These are phyloP conservation scores for Leptopilina syphax DNA, from an alignment of 2,888 invertebrate genomes.

Conservation along the genomic window DNA sequence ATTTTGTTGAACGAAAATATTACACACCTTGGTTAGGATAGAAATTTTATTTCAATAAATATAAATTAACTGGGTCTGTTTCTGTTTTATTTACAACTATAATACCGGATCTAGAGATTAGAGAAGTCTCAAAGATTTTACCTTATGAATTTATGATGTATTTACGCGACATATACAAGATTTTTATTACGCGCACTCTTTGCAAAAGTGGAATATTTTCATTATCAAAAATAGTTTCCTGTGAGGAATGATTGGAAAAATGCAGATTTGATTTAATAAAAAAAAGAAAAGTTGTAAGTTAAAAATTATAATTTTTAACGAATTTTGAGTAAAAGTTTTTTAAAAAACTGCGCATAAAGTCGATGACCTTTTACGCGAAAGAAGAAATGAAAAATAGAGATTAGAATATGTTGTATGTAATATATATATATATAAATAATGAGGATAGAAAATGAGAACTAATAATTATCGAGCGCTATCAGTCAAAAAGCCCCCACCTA, in stretches of 20 bases:
- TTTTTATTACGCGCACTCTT: not conserved
- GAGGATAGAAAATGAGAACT: constrained; percentile 2
- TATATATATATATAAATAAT: not conserved
- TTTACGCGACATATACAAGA: not conserved
- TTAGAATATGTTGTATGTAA: not conserved
- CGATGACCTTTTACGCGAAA: not conserved
- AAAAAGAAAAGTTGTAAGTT: too few relatives aligned
- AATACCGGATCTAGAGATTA: constrained; percentile 33
- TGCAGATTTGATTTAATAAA: too few relatives aligned
- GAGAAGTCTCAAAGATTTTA: constrained; percentile 13
- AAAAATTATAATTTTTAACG: too few relatives aligned
- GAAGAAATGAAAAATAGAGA: not conserved
- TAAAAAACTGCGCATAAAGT: too few relatives aligned
- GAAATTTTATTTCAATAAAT: too few relatives aligned
- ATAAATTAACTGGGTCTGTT: not conserved
- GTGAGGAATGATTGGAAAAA: too few relatives aligned
- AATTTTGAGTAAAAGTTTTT: too few relatives aligned
- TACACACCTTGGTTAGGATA: too few relatives aligned
- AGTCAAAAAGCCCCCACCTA: constrained; percentile 16
- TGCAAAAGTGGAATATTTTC: constrained; percentile 17
- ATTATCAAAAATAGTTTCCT: not conserved
- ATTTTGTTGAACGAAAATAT: too few relatives aligned
- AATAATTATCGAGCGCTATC: constrained; percentile 24
- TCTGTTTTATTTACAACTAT: constrained; percentile 30
- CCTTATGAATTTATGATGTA: constrained; percentile 1